These are phyloP conservation scores for Eupithecia inturbata DNA, from an alignment of 2,888 invertebrate genomes.

Conservation along the genomic window DNA sequence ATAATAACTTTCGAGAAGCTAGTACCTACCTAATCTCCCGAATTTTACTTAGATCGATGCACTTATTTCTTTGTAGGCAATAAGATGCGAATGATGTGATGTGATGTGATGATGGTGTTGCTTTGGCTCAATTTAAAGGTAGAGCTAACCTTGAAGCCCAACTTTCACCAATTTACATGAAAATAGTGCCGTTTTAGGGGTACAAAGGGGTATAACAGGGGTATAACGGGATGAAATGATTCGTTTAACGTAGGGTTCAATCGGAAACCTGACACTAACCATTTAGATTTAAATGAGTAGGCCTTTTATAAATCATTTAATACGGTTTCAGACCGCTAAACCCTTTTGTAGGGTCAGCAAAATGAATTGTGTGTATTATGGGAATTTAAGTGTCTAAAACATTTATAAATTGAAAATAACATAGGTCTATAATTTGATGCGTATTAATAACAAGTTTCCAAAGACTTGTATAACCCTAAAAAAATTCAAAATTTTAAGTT, in stretches of 20 bases:
- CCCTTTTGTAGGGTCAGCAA: conserved; percentile 57
- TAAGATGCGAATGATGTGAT: background rate
- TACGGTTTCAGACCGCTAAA: conserved; percentile 64
- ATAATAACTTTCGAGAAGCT: too few species aligned
- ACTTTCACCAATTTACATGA: conserved; percentile 46
- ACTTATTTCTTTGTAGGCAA: too few species aligned
- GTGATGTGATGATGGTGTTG: background rate
- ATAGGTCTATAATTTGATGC: too few species aligned
- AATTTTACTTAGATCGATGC: too few species aligned
- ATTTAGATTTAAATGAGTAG: conserved; percentile 79
- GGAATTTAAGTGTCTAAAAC: too few species aligned
- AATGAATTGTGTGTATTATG: too few species aligned
- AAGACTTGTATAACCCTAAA: too few species aligned
- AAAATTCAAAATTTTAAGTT: too few species aligned
- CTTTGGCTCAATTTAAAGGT: background rate
- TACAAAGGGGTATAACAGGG: conserved; percentile 14
- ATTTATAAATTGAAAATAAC: too few species aligned
- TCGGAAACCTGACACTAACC: conserved; percentile 68
- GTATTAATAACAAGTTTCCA: too few species aligned
- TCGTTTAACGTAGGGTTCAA: conserved; percentile 38
- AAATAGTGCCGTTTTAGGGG: conserved; percentile 44
- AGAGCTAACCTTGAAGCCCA: conserved; percentile 12
- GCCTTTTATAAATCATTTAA: conserved; percentile 79
- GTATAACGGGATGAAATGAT: conserved; percentile 40
- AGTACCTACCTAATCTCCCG: too few species aligned